Percentiles rank a stretch among this genome's conserved stretches.
Evolutionary conservation across 2,797 vertebrate genomes (phyloP).

Genomic region (Acipenser oxyrinchus): DNA sequence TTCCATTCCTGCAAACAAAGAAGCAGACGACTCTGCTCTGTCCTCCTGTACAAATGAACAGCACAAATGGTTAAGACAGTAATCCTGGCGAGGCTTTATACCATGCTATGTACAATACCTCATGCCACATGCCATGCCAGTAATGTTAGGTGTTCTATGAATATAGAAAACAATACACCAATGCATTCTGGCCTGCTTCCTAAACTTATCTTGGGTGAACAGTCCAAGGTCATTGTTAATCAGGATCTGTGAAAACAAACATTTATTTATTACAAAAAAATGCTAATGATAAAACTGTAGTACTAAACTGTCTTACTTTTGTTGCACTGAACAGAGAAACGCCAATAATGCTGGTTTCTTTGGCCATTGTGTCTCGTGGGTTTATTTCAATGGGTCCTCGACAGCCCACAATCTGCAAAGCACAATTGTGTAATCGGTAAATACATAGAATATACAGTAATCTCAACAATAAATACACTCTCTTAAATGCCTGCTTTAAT

Average conservation of each 20-base stretch:
- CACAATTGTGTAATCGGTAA: background rate
- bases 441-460: rapidly evolving
- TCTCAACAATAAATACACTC: background rate
- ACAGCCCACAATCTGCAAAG: slow-evolving; percentile 70
- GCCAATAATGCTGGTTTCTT: slow-evolving; percentile 76
- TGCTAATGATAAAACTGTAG: no score
- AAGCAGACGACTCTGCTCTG: slow-evolving; percentile 51
- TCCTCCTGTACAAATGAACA: slow-evolving; percentile 60
- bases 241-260: no score
- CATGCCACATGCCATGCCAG: no score
- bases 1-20: slow-evolving; percentile 69
- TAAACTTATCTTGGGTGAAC: no score
- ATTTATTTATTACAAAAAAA: no score
- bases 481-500: background rate
- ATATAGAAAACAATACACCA: no score
- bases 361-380: slow-evolving; percentile 77
- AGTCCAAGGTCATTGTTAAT: no score
- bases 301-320: slow-evolving; percentile 51
- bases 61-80: background rate
- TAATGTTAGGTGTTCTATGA: no score
- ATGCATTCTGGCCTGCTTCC: no score
- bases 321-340: slow-evolving; percentile 56
- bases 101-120: no score
- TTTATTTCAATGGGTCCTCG: slow-evolving; percentile 77
- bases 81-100: background rate